Evolutionary conservation across 2,797 vertebrate genomes (phyloP).

Genomic region (Cirrhinus molitorella): DNA sequence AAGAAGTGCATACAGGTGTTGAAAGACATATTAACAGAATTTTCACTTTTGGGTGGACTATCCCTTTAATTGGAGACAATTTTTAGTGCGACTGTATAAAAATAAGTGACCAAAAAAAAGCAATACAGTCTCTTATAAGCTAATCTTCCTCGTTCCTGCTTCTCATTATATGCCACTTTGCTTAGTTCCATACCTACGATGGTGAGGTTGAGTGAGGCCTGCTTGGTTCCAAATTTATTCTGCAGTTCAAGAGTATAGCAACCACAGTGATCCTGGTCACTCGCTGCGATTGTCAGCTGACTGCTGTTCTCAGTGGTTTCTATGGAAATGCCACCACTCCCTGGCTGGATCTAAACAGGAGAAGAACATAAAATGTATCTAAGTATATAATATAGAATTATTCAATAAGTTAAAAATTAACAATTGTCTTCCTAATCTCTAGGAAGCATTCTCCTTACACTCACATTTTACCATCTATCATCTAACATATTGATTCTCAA

Average conservation of each 20-base stretch:
- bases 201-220: conserved; percentile 95
- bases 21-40: no score
- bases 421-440: neutral
- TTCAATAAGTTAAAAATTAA: neutral
- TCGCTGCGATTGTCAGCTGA: conserved; percentile 89
- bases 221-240: conserved; percentile 89
- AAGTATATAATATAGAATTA: neutral
- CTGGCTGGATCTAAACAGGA: conserved; percentile 85
- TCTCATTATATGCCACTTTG: neutral
- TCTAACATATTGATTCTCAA: neutral
- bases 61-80: neutral
- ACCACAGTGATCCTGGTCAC: conserved; percentile 94
- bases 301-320: conserved; percentile 85
- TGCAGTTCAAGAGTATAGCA: conserved; percentile 93
- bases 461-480: neutral
- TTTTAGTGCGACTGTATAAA: neutral
- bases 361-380: neutral
- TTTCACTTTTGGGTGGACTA: no score
- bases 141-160: neutral
- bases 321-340: conserved; percentile 84
- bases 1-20: no score
- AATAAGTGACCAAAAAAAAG: neutral
- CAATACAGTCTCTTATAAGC: neutral
- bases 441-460: neutral
- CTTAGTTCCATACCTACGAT: conserved; percentile 88